Base-by-base conservation (phyloP, 2,113 vertebrate species). In the Vidua macroura region DNA sequence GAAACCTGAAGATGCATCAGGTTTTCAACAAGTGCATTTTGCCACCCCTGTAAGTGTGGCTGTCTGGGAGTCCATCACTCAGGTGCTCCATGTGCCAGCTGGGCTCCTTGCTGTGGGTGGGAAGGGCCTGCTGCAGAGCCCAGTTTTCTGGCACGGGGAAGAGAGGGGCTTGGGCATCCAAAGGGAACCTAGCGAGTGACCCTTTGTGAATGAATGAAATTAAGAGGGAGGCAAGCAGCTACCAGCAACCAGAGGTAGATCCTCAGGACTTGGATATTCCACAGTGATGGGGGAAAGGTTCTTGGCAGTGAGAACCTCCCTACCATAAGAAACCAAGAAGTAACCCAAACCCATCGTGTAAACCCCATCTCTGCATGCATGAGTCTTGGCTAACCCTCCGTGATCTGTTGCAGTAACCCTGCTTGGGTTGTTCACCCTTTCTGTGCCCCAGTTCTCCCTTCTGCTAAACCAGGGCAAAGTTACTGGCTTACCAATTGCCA, bases 401-500 rank as follows among this genome's bases (percentile, higher is more conserved):
- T 25, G n/a, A 62, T 28, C 52, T 53, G 24, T 59, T 76, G 23
- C 56, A 62, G 41, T 31, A 43, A 53, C 37, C 64, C 69, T 67
- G 35, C 15, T 56, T 0, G 2, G 55, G 46, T 63, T 77, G 25
- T 51, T 95, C 62, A 73, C 58, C 59, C 28, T 78, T 67, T 90
- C 41, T 44, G 23, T 72, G 31, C 85, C 72, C 37, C 60, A 75
- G 24, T 35, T 93, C 62, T 69, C 49, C 56, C 22, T 81, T n/a
- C 64, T 77, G 28, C 35, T 75, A 94, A 95, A 83, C 28, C 44
- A 78, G 46, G 52, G 75, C 76, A 68, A 86, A 87, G 69, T 52
- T 67, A 46, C 46, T 92, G 82, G 56, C 76, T 88, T 63, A 83
- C 86, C 77, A 78, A 15, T 56, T 78, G 88, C 88, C 73, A 86